Conservation (phyloP, 2,113 vertebrate species). For the Phainopepla nitens region DNA sequence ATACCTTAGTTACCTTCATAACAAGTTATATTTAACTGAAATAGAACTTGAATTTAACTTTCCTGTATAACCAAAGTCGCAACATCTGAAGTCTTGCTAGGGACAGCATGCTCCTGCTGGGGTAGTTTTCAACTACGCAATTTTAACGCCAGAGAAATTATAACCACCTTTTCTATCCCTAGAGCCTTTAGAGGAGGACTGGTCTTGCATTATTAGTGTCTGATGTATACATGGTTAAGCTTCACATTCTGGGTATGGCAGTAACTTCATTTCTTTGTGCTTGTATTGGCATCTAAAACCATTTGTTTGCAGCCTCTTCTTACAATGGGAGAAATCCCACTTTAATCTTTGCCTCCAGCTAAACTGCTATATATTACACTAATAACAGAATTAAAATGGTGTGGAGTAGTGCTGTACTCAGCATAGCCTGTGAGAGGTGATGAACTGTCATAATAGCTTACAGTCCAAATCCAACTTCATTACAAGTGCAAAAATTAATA, state of each 20-base stretch:
- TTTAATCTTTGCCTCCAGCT: conserved; percentile 24
- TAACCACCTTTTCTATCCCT: neutral
- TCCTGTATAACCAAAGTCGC: neutral
- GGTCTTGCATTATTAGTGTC: neutral
- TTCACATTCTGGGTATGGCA: neutral
- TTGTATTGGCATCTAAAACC: neutral
- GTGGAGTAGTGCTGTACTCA: neutral
- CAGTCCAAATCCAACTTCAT: conserved; percentile 55
- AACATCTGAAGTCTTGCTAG: neutral
- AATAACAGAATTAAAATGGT: neutral
- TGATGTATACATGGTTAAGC: neutral
- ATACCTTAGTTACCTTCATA: neutral
- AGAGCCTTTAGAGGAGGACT: neutral
- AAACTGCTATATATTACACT: neutral
- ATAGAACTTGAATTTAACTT: neutral
- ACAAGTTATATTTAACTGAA: neutral
- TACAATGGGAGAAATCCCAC: neutral
- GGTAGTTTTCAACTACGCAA: neutral
- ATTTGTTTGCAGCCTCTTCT: neutral
- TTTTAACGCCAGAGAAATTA: neutral
- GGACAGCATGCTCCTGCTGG: neutral
- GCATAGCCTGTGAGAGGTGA: neutral
- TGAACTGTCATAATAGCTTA: neutral
- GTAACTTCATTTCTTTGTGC: neutral
- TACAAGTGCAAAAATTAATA: conserved; percentile 54